A percentile compares a stretch with the other conserved stretches of the same genome.
phyloP scores from a whole-genome alignment of 2,888 invertebrate species.

The Parnassius smintheus region DNA sequence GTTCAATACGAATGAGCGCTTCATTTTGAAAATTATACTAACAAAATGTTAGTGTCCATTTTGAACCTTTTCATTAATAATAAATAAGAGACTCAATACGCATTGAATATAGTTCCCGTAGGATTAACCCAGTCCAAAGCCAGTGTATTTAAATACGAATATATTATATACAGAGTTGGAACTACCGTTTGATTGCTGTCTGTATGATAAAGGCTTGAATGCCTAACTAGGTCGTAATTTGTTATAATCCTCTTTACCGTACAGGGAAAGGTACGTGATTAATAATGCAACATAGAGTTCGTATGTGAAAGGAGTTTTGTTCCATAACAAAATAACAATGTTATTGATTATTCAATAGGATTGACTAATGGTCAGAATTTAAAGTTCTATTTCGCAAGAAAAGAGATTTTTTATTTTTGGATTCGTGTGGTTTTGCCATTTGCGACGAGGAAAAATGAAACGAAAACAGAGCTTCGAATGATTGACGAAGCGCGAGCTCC shows the following conservation, averaged over 20 bases:
- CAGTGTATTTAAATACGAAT: conserved; percentile 9
- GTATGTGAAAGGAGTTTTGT: conserved; percentile 15
- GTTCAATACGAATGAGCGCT: too few relatives aligned
- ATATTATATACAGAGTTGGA: conserved; percentile 1
- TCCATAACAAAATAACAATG: conserved; percentile 2
- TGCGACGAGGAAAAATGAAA: conserved; percentile 31
- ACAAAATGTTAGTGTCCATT: too few relatives aligned
- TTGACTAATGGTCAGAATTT: not conserved
- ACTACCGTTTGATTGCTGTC: conserved; percentile 9
- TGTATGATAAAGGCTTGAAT: conserved; percentile 8
- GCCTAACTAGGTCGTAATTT: conserved; percentile 18
- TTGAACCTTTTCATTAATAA: too few relatives aligned
- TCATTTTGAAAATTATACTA: too few relatives aligned
- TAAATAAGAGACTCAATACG: not conserved
- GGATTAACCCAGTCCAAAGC: conserved; percentile 10
- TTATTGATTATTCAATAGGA: not conserved
- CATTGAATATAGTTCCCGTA: conserved; percentile 2
- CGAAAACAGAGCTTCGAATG: conserved; percentile 29
- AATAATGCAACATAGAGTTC: conserved; percentile 29
- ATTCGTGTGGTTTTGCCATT: conserved; percentile 5
- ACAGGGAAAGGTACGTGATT: conserved; percentile 31
- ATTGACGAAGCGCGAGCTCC: conserved; percentile 33
- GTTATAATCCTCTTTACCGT: conserved; percentile 42
- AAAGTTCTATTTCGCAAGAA: conserved; percentile 6
- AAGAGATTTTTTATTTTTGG: not conserved